Conservation (phyloP, 2,888 invertebrate genomes). For the Sesia bembeciformis region DNA sequence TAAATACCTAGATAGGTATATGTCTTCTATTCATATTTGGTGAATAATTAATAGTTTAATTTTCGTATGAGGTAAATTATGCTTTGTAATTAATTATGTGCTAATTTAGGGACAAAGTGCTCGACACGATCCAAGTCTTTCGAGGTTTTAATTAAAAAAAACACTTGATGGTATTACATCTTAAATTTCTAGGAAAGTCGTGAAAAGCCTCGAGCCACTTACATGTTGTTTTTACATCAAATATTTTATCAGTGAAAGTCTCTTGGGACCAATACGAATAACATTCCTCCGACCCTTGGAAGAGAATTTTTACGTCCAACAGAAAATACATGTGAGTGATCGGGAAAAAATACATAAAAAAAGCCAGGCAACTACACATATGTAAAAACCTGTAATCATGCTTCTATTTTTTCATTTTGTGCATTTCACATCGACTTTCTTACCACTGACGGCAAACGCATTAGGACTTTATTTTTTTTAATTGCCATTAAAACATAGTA, state of each 20-base stretch:
- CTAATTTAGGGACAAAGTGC: too few relatives aligned
- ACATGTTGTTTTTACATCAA: too few relatives aligned
- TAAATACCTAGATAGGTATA: too few relatives aligned
- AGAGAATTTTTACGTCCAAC: neutral
- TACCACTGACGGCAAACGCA: constrained; percentile 70
- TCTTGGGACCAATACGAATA: neutral
- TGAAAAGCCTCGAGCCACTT: too few relatives aligned
- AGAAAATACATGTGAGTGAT: neutral
- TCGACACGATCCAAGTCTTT: too few relatives aligned
- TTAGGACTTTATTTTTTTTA: constrained; percentile 52
- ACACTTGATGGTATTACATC: too few relatives aligned
- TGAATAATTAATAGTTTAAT: too few relatives aligned
- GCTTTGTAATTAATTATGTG: too few relatives aligned
- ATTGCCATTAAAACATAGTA: constrained; percentile 36
- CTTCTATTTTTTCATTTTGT: constrained; percentile 15
- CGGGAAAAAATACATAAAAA: constrained; percentile 1
- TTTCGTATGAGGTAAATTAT: too few relatives aligned
- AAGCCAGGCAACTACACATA: constrained; percentile 37
- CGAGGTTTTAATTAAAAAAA: too few relatives aligned
- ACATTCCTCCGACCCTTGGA: neutral
- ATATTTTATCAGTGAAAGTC: neutral
- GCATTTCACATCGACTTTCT: constrained; percentile 20
- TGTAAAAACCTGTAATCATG: constrained; percentile 69
- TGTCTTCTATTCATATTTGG: too few relatives aligned
- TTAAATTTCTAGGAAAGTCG: too few relatives aligned